Conservation (phyloP, 1,140 invertebrate species). For the Lepidurus couesii region DNA sequence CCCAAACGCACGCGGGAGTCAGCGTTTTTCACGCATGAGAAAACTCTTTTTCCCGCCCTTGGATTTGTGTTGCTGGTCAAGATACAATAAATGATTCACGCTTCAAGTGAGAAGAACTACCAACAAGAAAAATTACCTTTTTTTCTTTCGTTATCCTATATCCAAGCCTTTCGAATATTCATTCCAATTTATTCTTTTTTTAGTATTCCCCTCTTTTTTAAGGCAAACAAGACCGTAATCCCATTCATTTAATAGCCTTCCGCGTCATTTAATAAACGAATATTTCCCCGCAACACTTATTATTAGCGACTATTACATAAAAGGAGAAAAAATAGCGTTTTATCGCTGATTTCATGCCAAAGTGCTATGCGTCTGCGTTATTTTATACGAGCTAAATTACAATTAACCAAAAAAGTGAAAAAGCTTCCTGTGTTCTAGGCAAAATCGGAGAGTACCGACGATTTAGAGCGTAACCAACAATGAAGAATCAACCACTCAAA, state of each 20-base stretch:
- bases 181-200: no score
- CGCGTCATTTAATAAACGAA: neutral
- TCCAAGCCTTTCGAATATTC: neutral
- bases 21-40: slow-evolving; percentile 12
- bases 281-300: neutral
- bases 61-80: slow-evolving; percentile 12
- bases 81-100: slow-evolving; percentile 19
- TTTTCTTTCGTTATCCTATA: neutral
- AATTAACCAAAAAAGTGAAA: no score
- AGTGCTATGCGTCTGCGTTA: no score
- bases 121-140: neutral
- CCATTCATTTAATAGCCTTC: slow-evolving; percentile 1
- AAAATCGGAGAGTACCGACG: no score
- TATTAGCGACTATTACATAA: neutral
- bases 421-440: no score
- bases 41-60: slow-evolving; percentile 11
- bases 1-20: slow-evolving; percentile 1
- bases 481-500: no score
- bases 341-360: no score
- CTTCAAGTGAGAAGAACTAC: neutral
- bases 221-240: neutral
- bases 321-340: no score
- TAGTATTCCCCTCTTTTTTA: no score
- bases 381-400: no score
- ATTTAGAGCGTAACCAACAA: no score